Conservation (phyloP, 2,888 invertebrate species). For the Odontocolon sp. region DNA sequence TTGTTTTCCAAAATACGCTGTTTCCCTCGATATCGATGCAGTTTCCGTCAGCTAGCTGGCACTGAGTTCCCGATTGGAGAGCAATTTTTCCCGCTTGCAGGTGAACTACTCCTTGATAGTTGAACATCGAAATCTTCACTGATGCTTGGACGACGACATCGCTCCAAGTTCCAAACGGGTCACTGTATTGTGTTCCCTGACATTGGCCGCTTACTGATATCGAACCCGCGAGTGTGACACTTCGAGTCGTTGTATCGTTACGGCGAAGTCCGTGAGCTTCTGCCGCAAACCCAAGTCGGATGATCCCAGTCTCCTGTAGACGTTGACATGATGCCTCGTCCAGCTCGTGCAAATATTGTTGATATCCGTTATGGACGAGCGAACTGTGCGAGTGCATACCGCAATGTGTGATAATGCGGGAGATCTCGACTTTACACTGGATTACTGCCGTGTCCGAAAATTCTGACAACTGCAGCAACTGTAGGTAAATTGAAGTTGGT, state of each 20-base stretch:
- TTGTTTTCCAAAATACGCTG: conserved; percentile 33
- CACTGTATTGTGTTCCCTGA: conserved; percentile 52
- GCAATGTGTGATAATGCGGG: conserved; percentile 14
- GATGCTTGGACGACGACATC: conserved; percentile 35
- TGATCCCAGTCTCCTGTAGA: conserved; percentile 20
- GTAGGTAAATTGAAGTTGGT: conserved; percentile 16
- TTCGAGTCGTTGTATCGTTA: conserved; percentile 29
- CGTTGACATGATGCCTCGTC: conserved; percentile 8
- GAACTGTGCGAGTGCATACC: conserved; percentile 35
- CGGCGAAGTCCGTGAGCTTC: not conserved
- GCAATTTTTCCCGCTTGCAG: not conserved
- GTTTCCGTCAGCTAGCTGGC: conserved; percentile 1
- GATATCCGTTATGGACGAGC: conserved; percentile 15
- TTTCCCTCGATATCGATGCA: conserved; percentile 42
- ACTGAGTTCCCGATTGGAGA: conserved; percentile 28
- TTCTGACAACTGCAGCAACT: conserved; percentile 41
- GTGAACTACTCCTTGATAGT: conserved; percentile 25
- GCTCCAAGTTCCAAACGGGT: conserved; percentile 39
- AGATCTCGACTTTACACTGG: conserved; percentile 36
- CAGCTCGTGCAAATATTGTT: conserved; percentile 14
- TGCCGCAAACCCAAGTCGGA: not conserved
- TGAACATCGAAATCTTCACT: not conserved
- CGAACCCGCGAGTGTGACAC: conserved; percentile 32
- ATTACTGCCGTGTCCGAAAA: conserved; percentile 13
- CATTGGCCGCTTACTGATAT: conserved; percentile 38